These are phyloP conservation scores for Philopedon plagiatum DNA, from an alignment of 2,888 invertebrate species.

Conservation along the genomic window DNA sequence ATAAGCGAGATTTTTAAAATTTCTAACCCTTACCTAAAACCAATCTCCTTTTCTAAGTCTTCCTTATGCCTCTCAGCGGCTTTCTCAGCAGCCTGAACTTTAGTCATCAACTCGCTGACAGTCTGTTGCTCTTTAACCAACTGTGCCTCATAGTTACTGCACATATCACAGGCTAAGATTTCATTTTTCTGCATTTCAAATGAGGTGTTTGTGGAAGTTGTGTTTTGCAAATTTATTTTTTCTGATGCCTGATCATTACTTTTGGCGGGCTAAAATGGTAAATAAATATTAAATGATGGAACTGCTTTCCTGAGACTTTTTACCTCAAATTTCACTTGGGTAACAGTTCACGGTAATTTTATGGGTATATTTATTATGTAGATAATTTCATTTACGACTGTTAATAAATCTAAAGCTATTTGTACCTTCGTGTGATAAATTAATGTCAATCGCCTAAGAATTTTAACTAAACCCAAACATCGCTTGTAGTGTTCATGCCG, in stretches of 20 bases:
- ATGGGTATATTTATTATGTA: too few relatives aligned
- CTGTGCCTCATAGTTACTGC: slow-evolving; percentile 87
- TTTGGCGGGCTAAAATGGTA: slow-evolving; percentile 21
- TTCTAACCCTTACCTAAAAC: slow-evolving; percentile 66
- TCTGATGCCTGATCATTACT: slow-evolving; percentile 46
- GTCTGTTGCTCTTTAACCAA: slow-evolving; percentile 83
- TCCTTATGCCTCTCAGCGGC: slow-evolving; percentile 75
- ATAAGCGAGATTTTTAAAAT: too few relatives aligned
- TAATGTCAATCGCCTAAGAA: too few relatives aligned
- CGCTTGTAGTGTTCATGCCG: too few relatives aligned
- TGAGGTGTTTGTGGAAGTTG: slow-evolving; percentile 63
- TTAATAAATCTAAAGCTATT: too few relatives aligned
- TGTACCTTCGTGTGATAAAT: too few relatives aligned
- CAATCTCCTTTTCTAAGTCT: slow-evolving; percentile 80
- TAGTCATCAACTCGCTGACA: slow-evolving; percentile 69
- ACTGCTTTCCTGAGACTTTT: too few relatives aligned
- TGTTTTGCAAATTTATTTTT: slow-evolving; percentile 55
- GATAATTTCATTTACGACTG: too few relatives aligned
- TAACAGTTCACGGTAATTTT: too few relatives aligned
- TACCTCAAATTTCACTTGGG: too few relatives aligned
- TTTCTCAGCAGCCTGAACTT: slow-evolving; percentile 70
- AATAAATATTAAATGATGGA: neutral
- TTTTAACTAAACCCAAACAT: too few relatives aligned
- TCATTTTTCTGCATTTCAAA: slow-evolving; percentile 61
- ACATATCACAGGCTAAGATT: slow-evolving; percentile 82